phyloP scores from a whole-genome alignment of 2,888 invertebrate genomes.

The Strigamia transsilvanica region DNA sequence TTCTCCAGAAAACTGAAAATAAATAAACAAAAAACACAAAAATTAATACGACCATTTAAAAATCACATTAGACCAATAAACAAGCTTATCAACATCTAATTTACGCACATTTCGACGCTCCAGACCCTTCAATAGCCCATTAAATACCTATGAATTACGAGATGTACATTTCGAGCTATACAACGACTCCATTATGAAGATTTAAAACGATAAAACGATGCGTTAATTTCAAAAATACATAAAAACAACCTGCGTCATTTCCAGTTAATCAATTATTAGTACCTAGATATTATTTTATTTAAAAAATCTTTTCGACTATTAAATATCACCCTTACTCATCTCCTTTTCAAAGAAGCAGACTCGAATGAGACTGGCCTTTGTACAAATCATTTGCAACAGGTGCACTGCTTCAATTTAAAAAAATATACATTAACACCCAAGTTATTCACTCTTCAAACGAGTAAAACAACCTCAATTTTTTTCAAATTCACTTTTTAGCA shows the following conservation, averaged over 20 bases:
- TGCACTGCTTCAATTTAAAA: conserved; percentile 19
- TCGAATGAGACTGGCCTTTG: conserved; percentile 20
- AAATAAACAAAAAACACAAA: conserved; percentile 49
- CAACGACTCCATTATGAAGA: no score
- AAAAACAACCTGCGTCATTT: no score
- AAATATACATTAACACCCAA: conserved; percentile 9
- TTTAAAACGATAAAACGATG: no score
- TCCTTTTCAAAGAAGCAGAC: not conserved
- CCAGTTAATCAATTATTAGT: no score
- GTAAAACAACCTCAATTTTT: not conserved
- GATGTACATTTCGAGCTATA: no score
- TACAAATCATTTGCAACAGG: conserved; percentile 39
- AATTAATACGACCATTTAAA: not conserved
- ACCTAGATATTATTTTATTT: no score
- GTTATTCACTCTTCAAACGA: not conserved
- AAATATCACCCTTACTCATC: not conserved
- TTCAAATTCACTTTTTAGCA: not conserved
- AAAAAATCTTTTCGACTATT: not conserved
- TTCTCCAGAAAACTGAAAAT: conserved; percentile 56
- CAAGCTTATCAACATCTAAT: no score
- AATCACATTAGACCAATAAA: not conserved
- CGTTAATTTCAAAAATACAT: no score
- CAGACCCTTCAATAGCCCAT: no score
- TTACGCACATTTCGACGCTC: no score
- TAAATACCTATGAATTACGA: no score